Conservation (phyloP, 2,113 vertebrate genomes). For the Hippocampus comes region DNA sequence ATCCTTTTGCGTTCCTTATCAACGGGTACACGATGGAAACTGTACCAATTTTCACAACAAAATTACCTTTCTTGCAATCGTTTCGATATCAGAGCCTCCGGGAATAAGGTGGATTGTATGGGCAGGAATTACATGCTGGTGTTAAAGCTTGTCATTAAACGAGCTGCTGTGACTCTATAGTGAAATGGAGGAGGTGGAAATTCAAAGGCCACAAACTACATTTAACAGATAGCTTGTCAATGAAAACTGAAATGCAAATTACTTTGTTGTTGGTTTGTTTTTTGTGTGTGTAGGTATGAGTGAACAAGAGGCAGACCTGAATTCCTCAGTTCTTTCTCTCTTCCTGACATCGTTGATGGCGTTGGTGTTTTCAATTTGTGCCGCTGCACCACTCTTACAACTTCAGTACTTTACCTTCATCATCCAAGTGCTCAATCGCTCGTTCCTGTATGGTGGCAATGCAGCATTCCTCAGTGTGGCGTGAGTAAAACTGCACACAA, state of each 20-base stretch:
- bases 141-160: no score
- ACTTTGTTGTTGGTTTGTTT: background rate
- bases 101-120: no score
- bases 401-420: conserved; percentile 84
- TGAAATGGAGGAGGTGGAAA: no score
- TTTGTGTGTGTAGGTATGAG: conserved; percentile 46
- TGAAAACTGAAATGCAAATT: background rate
- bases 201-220: no score
- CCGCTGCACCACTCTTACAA: conserved; percentile 71
- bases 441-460: conserved; percentile 88
- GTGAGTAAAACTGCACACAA: conserved; percentile 70
- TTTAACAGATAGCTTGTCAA: background rate
- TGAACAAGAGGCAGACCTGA: conserved; percentile 70
- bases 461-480: conserved; percentile 85
- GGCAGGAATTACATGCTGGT: no score
- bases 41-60: no score
- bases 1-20: no score
- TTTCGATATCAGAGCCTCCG: no score
- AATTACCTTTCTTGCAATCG: no score
- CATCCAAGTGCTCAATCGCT: conserved; percentile 87
- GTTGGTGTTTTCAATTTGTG: conserved; percentile 80
- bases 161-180: no score
- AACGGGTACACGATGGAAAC: no score
- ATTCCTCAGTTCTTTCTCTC: conserved; percentile 76
- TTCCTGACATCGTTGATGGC: conserved; percentile 78